These are phyloP conservation scores for Chironomus striatipennis DNA, from an alignment of 1,140 invertebrate species.

Conservation along the genomic window DNA sequence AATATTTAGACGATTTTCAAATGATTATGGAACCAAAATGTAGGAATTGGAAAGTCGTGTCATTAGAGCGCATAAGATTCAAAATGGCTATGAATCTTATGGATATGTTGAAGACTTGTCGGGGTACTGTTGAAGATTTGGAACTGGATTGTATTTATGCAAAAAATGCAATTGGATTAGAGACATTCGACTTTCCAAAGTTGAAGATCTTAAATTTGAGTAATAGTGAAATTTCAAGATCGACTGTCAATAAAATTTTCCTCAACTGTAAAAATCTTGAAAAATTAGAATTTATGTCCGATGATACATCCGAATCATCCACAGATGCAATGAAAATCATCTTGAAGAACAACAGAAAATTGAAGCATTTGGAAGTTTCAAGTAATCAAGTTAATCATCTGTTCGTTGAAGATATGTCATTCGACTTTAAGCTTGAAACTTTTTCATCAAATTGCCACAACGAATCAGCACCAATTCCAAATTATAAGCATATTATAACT, in stretches of 20 bases:
- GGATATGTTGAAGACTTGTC: neutral
- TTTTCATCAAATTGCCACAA: neutral
- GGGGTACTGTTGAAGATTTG: neutral
- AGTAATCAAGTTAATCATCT: neutral
- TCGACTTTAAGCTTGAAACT: neutral
- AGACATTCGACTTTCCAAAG: neutral
- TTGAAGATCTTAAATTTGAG: neutral
- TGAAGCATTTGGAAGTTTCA: too few relatives aligned
- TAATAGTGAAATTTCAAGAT: neutral
- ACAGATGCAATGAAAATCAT: too few relatives aligned
- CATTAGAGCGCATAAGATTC: neutral
- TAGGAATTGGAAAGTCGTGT: neutral
- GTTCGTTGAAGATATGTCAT: neutral
- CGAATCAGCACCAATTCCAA: neutral
- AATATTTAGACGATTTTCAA: neutral
- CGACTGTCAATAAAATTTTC: neutral
- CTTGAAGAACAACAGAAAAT: too few relatives aligned
- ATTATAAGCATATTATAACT: neutral
- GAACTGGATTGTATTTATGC: neutral
- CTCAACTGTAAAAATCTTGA: neutral
- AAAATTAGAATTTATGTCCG: neutral
- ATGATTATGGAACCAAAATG: neutral
- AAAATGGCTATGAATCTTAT: neutral
- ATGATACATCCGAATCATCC: neutral
- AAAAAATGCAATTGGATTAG: neutral